Conservation (phyloP, 2,797 vertebrate genomes). For the Myotis findleyi region DNA sequence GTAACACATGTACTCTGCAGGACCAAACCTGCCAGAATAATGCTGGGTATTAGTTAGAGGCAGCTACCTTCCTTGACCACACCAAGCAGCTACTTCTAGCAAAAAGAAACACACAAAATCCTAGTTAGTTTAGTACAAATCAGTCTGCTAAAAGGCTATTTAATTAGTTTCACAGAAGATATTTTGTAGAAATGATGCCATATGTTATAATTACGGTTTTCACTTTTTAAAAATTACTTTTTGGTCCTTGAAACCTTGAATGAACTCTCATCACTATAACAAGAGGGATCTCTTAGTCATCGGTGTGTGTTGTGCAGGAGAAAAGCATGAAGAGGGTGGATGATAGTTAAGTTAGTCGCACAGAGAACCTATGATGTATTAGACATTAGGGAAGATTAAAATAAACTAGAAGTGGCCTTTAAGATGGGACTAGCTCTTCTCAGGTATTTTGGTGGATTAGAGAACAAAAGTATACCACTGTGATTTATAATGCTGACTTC, state of each 20-base stretch:
- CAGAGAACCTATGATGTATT: background rate
- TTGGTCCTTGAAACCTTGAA: slow-evolving; percentile 4
- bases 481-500: background rate
- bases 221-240: slow-evolving; percentile 22
- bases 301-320: background rate
- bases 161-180: slow-evolving; percentile 48
- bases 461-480: slow-evolving; percentile 13
- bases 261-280: background rate
- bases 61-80: background rate
- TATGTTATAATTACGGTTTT: slow-evolving; percentile 42
- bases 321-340: background rate
- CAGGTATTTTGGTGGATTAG: background rate
- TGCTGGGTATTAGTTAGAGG: background rate
- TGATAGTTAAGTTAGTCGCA: background rate
- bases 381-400: background rate
- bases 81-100: background rate
- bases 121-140: slow-evolving; percentile 21
- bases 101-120: slow-evolving; percentile 44
- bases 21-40: background rate
- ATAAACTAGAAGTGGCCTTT: slow-evolving; percentile 19
- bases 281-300: background rate
- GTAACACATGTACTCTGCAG: background rate
- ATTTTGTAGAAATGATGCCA: slow-evolving; percentile 17
- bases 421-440: background rate
- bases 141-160: background rate